phyloP scores from a whole-genome alignment of 2,888 invertebrate species.

The Stenodera caucasica region DNA sequence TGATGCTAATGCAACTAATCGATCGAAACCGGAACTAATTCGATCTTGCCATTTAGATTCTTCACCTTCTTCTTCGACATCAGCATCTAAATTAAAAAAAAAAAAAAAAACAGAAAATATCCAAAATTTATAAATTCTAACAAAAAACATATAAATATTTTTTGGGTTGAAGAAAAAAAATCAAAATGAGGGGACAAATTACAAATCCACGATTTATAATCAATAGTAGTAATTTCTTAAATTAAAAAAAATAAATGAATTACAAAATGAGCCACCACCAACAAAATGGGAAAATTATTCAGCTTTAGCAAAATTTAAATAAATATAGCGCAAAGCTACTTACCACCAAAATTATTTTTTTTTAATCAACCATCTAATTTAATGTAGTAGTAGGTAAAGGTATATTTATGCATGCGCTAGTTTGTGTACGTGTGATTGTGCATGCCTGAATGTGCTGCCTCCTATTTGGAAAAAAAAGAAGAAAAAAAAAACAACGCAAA shows the following conservation, averaged over 20 bases:
- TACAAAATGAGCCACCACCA: slow-evolving; percentile 30
- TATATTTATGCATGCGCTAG: slow-evolving; percentile 55
- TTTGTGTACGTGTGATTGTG: slow-evolving; percentile 54
- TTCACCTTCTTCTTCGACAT: slow-evolving; percentile 70
- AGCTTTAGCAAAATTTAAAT: slow-evolving; percentile 46
- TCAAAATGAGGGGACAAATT: too few relatives aligned
- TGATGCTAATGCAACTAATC: slow-evolving; percentile 89
- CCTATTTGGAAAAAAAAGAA: slow-evolving; percentile 42
- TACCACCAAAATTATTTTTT: slow-evolving; percentile 45
- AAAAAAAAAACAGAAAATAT: not conserved
- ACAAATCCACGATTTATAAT: not conserved
- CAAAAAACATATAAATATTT: too few relatives aligned
- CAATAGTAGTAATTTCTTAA: too few relatives aligned
- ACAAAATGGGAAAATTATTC: slow-evolving; percentile 33
- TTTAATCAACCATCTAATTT: slow-evolving; percentile 54
- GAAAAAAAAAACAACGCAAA: slow-evolving; percentile 44
- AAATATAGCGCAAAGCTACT: slow-evolving; percentile 54
- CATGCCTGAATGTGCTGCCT: slow-evolving; percentile 56
- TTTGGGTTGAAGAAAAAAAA: not conserved
- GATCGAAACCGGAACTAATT: slow-evolving; percentile 91
- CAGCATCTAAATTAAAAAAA: slow-evolving; percentile 56
- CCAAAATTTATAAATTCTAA: not conserved
- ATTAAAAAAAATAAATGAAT: slow-evolving; percentile 10
- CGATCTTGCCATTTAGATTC: slow-evolving; percentile 92
- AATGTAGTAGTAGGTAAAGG: slow-evolving; percentile 51